Evolutionary conservation across 1,140 invertebrate genomes (phyloP), one percentile per base, ranked within the genome.

Genomic region (Cephus cinctus): DNA sequence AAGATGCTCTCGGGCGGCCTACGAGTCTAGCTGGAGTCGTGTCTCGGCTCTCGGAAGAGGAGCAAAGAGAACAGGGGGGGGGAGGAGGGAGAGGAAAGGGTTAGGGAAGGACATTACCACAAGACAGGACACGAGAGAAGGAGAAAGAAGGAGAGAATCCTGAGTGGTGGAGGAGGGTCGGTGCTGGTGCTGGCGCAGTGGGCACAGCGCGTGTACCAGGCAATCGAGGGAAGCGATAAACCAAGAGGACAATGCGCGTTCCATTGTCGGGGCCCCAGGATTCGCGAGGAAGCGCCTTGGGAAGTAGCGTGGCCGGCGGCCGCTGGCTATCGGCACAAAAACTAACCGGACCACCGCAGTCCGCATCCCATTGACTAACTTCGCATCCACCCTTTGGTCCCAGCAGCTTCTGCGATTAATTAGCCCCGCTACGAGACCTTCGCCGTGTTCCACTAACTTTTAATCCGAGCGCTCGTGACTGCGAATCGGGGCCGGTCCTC

Each of bases 171-270:
- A 6, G 6, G 25, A 27, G 25, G 25, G 52, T n/a, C n/a, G n/a
- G n/a, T n/a, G n/a, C n/a, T n/a, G n/a, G n/a, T n/a, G n/a, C n/a
- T n/a, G n/a, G n/a, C n/a, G n/a, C n/a, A n/a, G n/a, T n/a, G n/a
- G n/a, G n/a, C n/a, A n/a, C n/a, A n/a, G n/a, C n/a, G 61, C 59
- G 61, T 67, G 63, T 65, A 64, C 63, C 66, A 64, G 66, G 66
- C 67, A 69, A 68, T 67, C 64, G 64, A 62, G 61, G 59, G 60
- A 58, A 68, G 57, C 64, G 63, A 70, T 70, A 70, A 70, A 71
- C 66, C 57, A 68, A 61, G 64, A 71, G 69, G 67, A 69, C 68
- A 68, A 70, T 70, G 61, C 59, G 54, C 57, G 61, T 43, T 59
- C 61, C 59, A 64, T 66, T 68, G 61, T 67, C 55, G 57, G 56